Evolutionary conservation across 92 coral and sea anemone species (phyloP).

Genomic region (Paragorgia papillata): DNA sequence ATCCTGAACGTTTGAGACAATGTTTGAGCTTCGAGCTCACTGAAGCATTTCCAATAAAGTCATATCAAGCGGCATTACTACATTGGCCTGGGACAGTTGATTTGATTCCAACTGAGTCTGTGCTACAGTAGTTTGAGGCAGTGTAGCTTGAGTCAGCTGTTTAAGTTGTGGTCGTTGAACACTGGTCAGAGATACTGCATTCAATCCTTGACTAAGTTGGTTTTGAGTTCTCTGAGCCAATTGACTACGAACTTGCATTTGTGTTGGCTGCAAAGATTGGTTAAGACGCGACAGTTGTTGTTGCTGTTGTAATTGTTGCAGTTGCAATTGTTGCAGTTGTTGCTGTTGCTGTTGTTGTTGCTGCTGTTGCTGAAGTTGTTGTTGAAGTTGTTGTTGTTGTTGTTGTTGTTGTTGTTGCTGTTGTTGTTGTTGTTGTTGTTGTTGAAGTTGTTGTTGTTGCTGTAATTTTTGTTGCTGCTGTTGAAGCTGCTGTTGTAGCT

Average conservation of each 20-base stretch:
- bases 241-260: neutral
- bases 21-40: neutral
- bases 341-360: constrained; percentile 41
- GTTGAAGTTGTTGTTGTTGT: constrained; percentile 46
- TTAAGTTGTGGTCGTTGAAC: constrained; percentile 17
- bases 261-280: constrained; percentile 38
- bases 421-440: constrained; percentile 50
- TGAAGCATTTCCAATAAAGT: neutral
- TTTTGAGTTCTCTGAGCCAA: neutral
- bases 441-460: constrained; percentile 55
- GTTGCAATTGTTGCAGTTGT: constrained; percentile 14
- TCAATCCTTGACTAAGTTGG: constrained; percentile 3
- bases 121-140: constrained; percentile 5
- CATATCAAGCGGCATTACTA: neutral
- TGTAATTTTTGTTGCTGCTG: constrained; percentile 41
- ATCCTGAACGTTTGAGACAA: too few species aligned
- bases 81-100: neutral
- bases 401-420: constrained; percentile 52
- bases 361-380: constrained; percentile 40
- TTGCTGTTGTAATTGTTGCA: constrained; percentile 49
- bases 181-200: constrained; percentile 25
- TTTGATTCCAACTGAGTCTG: constrained; percentile 4
- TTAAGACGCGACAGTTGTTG: constrained; percentile 23
- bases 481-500: neutral
- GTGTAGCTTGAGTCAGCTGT: constrained; percentile 19